phyloP scores from a whole-genome alignment of 2,888 invertebrate species.

The Alitta virens region DNA sequence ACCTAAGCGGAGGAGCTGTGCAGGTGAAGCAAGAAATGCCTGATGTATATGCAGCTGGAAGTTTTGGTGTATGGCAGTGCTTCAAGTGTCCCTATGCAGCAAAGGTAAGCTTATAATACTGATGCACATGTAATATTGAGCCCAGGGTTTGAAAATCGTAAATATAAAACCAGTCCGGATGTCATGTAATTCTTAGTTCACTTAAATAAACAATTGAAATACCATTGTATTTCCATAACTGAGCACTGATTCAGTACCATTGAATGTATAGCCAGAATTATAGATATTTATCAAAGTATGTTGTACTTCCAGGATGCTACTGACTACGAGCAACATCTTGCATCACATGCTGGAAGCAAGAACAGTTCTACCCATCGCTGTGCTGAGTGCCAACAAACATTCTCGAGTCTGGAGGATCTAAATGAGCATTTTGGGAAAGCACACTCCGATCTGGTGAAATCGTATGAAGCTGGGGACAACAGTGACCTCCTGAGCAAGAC shows the following conservation, averaged over 20 bases:
- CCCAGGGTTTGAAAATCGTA: too few relatives aligned
- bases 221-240: too few relatives aligned
- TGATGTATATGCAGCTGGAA: not conserved
- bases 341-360: not conserved
- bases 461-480: constrained; percentile 27
- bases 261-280: too few relatives aligned
- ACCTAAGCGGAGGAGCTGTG: not conserved
- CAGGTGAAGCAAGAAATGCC: not conserved
- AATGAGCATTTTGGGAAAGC: constrained; percentile 49
- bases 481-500: constrained; percentile 44
- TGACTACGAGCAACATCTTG: constrained; percentile 10
- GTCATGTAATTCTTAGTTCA: too few relatives aligned
- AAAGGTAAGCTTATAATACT: constrained; percentile 44
- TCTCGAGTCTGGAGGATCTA: constrained; percentile 47
- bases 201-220: too few relatives aligned
- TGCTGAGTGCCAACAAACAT: constrained; percentile 49
- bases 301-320: not conserved
- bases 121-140: constrained; percentile 11
- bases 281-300: too few relatives aligned
- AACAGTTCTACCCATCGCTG: constrained; percentile 39
- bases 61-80: constrained; percentile 33
- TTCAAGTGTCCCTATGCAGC: constrained; percentile 43
- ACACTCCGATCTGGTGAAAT: constrained; percentile 35
- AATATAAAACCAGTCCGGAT: too few relatives aligned
- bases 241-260: too few relatives aligned